Evolutionary conservation across 2,797 vertebrate species (phyloP), one percentile per base, ranked within the genome.

Genomic region (Choloepus didactylus): DNA sequence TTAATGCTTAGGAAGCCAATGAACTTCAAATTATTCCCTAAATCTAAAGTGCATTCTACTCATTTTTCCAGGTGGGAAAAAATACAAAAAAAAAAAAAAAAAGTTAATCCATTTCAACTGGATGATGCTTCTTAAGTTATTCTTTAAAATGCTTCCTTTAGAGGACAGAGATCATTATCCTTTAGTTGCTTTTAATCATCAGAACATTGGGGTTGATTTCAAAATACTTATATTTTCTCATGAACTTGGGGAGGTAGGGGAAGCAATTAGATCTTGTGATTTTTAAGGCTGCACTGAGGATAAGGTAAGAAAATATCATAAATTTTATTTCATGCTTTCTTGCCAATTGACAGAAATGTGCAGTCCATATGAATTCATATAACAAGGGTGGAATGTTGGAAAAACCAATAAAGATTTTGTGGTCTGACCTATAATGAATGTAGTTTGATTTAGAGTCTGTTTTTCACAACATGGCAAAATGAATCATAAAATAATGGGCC

Each of bases 401-500:
- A 98, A 98, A 99, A 98, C 98, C 98, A 98, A 98, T 98, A 98
- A 98, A 98, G 98, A 98, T 98, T 98, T 98, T 98, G 98, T 98
- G 98, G 98, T 98, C 98, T 98, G 98, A 98, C 98, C 97, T 98
- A 96, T 98, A 99, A 98, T 99, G 98, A 98, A 98, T 98, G 98
- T 98, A 98, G 98, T 98, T 98, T 98, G 98, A 98, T 98, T 98
- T 98, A 98, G 98, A 98, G 98, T 98, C 98, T 99, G 98, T 98
- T 98, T 99, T 98, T 98, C 98, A 98, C 98, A 98, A 98, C 98
- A 98, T 98, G 98, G 98, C 98, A 98, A 98, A 99, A 98, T 98
- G 98, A 98, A 99, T 98, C 98, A 98, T 99, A 98, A 98, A 98
- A 98, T 98, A 98, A 98, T 98, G 98, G 98, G 98, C 98, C 98